Conservation (phyloP, 2,797 vertebrate species). For the Neosalanx taihuensis region DNA sequence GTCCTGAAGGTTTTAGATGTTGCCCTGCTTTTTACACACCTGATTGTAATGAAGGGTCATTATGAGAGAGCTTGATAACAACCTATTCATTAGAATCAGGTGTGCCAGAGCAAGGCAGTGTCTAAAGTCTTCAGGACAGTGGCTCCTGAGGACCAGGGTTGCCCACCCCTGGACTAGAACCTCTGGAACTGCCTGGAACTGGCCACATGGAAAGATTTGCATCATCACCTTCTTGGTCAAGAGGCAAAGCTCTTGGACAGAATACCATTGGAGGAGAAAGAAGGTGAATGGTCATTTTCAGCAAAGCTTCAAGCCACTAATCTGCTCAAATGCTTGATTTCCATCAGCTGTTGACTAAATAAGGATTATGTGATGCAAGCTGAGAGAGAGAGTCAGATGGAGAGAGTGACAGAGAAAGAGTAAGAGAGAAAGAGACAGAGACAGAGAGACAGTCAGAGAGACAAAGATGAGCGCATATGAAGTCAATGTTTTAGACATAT, state of each 20-base stretch:
- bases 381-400: no score
- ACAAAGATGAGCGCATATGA: not conserved
- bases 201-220: not conserved
- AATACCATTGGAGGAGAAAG: not conserved
- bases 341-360: conserved; percentile 2
- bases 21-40: no score
- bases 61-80: no score
- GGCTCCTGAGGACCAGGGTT: no score
- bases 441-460: not conserved
- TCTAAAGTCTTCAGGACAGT: no score
- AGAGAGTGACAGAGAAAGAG: no score
- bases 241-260: not conserved
- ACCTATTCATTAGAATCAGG: no score
- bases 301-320: not conserved
- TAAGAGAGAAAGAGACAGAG: not conserved
- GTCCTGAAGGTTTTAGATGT: no score
- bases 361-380: not conserved
- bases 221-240: conserved; percentile 5
- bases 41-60: no score
- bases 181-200: not conserved
- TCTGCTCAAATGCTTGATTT: conserved; percentile 10
- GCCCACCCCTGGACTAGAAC: not conserved
- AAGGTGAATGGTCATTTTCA: not conserved
- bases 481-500: not conserved
- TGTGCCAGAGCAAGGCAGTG: no score